Conservation (phyloP, 2,113 vertebrate genomes). For the Cyphomyrus discorhynchus region DNA sequence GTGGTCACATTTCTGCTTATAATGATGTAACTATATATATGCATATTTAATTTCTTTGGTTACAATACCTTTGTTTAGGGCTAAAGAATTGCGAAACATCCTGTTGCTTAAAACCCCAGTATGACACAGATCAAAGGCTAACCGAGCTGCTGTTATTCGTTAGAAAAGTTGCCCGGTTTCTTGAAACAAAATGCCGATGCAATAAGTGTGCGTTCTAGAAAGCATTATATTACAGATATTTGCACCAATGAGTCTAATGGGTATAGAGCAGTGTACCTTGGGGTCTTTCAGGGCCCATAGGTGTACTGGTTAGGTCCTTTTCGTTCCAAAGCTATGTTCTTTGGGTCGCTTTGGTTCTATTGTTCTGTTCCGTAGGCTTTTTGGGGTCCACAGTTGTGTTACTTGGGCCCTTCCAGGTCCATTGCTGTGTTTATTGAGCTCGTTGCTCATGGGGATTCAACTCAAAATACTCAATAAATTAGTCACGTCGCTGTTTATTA, state of each 20-base stretch:
- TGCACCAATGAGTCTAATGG: not conserved
- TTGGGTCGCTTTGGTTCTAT: not conserved
- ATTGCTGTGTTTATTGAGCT: not conserved
- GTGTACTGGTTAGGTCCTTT: not conserved
- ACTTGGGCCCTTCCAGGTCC: not conserved
- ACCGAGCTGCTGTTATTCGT: not conserved
- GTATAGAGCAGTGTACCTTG: not conserved
- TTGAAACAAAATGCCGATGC: not conserved
- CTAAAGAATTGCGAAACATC: not conserved
- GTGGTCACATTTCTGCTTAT: not conserved
- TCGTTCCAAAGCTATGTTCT: not conserved
- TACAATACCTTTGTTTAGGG: not conserved
- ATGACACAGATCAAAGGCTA: not conserved
- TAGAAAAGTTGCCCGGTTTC: not conserved
- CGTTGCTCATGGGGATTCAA: not conserved
- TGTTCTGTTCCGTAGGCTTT: not conserved
- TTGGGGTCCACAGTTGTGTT: not conserved
- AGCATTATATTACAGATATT: not conserved
- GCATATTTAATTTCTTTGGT: not conserved
- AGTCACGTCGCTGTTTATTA: not conserved
- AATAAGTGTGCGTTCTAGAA: not conserved
- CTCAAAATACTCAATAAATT: not conserved
- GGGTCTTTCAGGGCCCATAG: not conserved
- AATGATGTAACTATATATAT: not conserved
- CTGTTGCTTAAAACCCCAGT: not conserved